A percentile compares a stretch with the other conserved stretches of the same genome.
phyloP scores from a whole-genome alignment of 1,140 invertebrate genomes.

The Lordiphosa stackelbergi region DNA sequence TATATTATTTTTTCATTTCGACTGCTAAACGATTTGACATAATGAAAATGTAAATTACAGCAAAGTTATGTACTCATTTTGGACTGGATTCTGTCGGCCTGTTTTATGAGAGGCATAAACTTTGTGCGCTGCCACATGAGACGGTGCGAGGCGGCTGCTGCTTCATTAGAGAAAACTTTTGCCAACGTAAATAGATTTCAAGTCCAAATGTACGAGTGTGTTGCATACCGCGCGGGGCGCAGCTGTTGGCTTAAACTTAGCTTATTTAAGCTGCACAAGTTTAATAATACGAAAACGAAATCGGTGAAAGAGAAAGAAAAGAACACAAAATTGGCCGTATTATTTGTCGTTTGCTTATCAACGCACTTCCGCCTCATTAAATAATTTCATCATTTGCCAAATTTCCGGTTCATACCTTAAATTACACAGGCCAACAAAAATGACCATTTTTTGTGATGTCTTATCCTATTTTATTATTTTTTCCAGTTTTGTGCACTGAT shows the following conservation, averaged over 20 bases:
- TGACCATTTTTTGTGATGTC: too few species aligned
- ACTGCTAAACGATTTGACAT: conserved; percentile 40
- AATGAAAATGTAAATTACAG: conserved; percentile 71
- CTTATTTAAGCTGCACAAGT: neutral
- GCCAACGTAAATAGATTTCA: conserved; percentile 54
- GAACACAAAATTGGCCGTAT: conserved; percentile 24
- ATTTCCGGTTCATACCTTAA: too few species aligned
- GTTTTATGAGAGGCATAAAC: conserved; percentile 63
- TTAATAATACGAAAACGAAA: conserved; percentile 2
- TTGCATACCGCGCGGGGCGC: conserved; percentile 22
- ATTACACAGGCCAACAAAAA: too few species aligned
- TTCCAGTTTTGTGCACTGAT: too few species aligned
- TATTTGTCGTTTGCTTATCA: conserved; percentile 72
- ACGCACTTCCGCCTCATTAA: conserved; percentile 73
- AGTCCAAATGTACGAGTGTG: conserved; percentile 18
- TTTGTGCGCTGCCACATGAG: conserved; percentile 58
- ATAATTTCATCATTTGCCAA: conserved; percentile 67
- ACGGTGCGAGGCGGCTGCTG: conserved; percentile 13
- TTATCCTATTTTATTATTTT: too few species aligned
- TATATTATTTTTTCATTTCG: conserved; percentile 8
- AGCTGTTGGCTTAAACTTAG: conserved; percentile 16
- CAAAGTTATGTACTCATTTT: conserved; percentile 65
- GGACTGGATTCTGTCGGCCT: conserved; percentile 20
- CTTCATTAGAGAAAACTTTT: conserved; percentile 51
- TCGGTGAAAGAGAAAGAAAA: neutral